Evolutionary conservation across 2,888 invertebrate species (phyloP).

Genomic region (Taphrorychus bicolor): DNA sequence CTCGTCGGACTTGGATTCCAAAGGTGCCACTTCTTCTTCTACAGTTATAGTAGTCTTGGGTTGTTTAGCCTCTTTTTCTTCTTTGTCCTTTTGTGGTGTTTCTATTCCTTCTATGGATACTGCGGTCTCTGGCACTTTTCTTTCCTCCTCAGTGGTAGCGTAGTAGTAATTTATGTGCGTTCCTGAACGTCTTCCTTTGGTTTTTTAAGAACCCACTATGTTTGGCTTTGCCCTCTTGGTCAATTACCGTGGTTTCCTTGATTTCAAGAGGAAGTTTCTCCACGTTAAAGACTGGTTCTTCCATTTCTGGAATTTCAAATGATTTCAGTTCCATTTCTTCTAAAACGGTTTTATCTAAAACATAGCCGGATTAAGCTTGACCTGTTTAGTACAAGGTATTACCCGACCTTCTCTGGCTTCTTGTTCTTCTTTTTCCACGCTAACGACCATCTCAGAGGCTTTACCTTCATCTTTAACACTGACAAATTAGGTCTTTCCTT

Average conservation of each 20-base stretch:
- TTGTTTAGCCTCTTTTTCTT: constrained; percentile 54
- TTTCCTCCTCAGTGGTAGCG: constrained; percentile 52
- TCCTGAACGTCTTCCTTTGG: constrained; percentile 57
- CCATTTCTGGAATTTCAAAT: constrained; percentile 55
- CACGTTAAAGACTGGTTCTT: constrained; percentile 50
- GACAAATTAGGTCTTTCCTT: constrained; percentile 52
- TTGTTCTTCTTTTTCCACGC: constrained; percentile 45
- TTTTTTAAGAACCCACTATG: constrained; percentile 54
- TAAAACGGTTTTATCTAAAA: constrained; percentile 43
- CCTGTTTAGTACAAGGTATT: constrained; percentile 43
- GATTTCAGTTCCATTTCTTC: constrained; percentile 49
- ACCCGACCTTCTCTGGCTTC: constrained; percentile 41
- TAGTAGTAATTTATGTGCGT: constrained; percentile 45
- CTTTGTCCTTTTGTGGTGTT: constrained; percentile 49
- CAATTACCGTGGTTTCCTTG: constrained; percentile 41
- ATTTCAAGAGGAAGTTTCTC: constrained; percentile 56
- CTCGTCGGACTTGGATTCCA: constrained; percentile 46
- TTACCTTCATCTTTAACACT: constrained; percentile 52
- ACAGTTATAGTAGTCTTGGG: constrained; percentile 52
- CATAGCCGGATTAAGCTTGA: constrained; percentile 56
- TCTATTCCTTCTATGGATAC: constrained; percentile 56
- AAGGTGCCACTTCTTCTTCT: no score
- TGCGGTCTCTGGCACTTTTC: constrained; percentile 58
- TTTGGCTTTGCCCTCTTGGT: constrained; percentile 45
- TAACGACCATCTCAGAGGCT: constrained; percentile 56